phyloP scores from a whole-genome alignment of 2,888 invertebrate species.

The Hyles lineata region DNA sequence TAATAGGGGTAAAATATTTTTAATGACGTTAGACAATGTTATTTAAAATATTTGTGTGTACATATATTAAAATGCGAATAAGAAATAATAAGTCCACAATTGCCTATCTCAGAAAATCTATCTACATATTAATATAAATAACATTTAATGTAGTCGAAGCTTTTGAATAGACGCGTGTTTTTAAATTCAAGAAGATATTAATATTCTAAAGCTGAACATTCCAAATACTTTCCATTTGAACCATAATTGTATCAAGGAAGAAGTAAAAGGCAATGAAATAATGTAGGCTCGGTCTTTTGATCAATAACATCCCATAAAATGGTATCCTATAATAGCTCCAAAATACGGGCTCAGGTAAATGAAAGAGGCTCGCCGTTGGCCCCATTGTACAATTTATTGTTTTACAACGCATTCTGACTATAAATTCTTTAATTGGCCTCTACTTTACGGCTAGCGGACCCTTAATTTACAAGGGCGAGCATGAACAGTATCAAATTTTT shows the following conservation, averaged over 20 bases:
- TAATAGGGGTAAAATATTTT: too few relatives aligned
- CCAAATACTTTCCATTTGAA: too few relatives aligned
- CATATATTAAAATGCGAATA: too few relatives aligned
- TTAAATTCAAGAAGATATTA: too few relatives aligned
- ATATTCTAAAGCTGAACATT: too few relatives aligned
- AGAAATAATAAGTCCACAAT: too few relatives aligned
- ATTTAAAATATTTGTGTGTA: background rate
- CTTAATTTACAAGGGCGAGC: slow-evolving; percentile 80
- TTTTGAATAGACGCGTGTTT: too few relatives aligned
- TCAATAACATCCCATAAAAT: slow-evolving; percentile 29
- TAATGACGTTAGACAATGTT: too few relatives aligned
- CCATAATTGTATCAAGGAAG: background rate
- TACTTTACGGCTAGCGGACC: slow-evolving; percentile 74
- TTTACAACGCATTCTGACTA: slow-evolving; percentile 78
- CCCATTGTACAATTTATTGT: slow-evolving; percentile 81
- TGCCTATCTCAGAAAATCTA: too few relatives aligned
- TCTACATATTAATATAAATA: too few relatives aligned
- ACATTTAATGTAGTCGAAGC: too few relatives aligned
- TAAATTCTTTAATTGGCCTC: slow-evolving; percentile 81
- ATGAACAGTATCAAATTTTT: slow-evolving; percentile 70
- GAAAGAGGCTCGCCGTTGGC: slow-evolving; percentile 70
- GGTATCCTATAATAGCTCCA: slow-evolving; percentile 28
- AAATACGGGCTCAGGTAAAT: slow-evolving; percentile 69
- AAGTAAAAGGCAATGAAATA: background rate
- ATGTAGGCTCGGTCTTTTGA: slow-evolving; percentile 16